Conservation (phyloP, 2,888 invertebrate species). For the Cordilura impudica region DNA sequence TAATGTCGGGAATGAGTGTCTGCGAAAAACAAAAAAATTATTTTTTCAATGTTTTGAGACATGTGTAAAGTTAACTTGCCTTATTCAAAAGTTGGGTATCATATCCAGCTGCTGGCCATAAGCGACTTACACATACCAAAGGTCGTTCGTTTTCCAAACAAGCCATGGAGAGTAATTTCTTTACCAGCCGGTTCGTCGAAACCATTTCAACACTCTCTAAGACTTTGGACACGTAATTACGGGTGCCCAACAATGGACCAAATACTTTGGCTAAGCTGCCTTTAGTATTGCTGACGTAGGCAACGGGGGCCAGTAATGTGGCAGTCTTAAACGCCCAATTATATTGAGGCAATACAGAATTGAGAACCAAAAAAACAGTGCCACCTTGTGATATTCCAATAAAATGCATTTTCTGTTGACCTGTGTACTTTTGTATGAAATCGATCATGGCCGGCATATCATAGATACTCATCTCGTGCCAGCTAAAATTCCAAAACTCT, state of each 20-base stretch:
- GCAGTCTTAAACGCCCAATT: slow-evolving; percentile 74
- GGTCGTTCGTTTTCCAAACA: slow-evolving; percentile 74
- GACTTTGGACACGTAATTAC: slow-evolving; percentile 74
- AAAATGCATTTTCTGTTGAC: slow-evolving; percentile 72
- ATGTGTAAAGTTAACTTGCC: slow-evolving; percentile 54
- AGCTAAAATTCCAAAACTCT: slow-evolving; percentile 76
- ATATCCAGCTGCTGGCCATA: slow-evolving; percentile 76
- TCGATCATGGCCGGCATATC: slow-evolving; percentile 76
- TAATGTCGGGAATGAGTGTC: slow-evolving; percentile 73
- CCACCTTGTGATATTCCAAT: slow-evolving; percentile 76
- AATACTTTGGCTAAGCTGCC: slow-evolving; percentile 81
- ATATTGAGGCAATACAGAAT: slow-evolving; percentile 74
- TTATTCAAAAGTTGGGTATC: slow-evolving; percentile 74
- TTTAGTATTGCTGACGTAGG: slow-evolving; percentile 74
- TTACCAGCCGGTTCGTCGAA: slow-evolving; percentile 75
- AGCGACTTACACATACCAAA: slow-evolving; percentile 72
- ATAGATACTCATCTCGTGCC: slow-evolving; percentile 76
- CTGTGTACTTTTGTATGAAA: slow-evolving; percentile 71
- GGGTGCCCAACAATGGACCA: slow-evolving; percentile 79
- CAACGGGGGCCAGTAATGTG: slow-evolving; percentile 74
- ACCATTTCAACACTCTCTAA: slow-evolving; percentile 75
- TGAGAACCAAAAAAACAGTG: slow-evolving; percentile 74
- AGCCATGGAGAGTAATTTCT: slow-evolving; percentile 74
- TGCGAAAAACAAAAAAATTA: slow-evolving; percentile 41
- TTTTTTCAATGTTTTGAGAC: neutral